Conservation (phyloP, 2,888 invertebrate genomes). For the Cerceris rybyensis region DNA sequence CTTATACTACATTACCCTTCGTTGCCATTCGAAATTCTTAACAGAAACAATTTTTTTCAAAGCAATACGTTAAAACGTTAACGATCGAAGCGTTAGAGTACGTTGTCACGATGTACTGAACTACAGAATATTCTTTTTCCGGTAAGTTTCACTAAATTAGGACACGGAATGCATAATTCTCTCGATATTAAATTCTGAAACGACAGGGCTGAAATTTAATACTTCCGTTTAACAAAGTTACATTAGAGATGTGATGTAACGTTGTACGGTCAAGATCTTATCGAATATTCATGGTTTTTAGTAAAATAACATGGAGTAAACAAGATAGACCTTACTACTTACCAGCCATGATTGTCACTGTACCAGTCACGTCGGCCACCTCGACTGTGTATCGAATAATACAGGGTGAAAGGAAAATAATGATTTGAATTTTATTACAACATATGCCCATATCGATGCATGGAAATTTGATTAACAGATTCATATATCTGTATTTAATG, state of each 20-base stretch:
- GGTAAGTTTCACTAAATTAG: slow-evolving; percentile 24
- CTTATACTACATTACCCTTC: slow-evolving; percentile 18
- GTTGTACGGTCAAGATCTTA: not conserved
- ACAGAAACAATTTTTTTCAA: not conserved
- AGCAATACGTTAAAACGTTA: not conserved
- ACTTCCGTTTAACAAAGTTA: not conserved
- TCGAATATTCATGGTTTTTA: slow-evolving; percentile 17
- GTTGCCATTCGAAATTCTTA: not conserved
- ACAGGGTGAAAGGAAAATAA: slow-evolving; percentile 36
- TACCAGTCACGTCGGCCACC: slow-evolving; percentile 79
- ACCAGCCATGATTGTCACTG: slow-evolving; percentile 80
- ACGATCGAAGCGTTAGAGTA: not conserved
- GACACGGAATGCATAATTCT: slow-evolving; percentile 24
- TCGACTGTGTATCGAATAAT: slow-evolving; percentile 35
- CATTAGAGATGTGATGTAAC: not conserved
- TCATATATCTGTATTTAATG: not conserved
- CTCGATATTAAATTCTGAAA: slow-evolving; percentile 5
- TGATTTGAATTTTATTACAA: not conserved
- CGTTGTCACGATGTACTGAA: not conserved
- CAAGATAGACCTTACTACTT: slow-evolving; percentile 62
- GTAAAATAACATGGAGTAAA: slow-evolving; percentile 42
- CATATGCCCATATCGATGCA: not conserved
- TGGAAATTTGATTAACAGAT: not conserved
- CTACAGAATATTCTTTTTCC: slow-evolving; percentile 12
- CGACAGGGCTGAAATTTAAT: not conserved